Evolutionary conservation across 2,113 vertebrate species (phyloP).

Genomic region (Salvelinus alpinus): DNA sequence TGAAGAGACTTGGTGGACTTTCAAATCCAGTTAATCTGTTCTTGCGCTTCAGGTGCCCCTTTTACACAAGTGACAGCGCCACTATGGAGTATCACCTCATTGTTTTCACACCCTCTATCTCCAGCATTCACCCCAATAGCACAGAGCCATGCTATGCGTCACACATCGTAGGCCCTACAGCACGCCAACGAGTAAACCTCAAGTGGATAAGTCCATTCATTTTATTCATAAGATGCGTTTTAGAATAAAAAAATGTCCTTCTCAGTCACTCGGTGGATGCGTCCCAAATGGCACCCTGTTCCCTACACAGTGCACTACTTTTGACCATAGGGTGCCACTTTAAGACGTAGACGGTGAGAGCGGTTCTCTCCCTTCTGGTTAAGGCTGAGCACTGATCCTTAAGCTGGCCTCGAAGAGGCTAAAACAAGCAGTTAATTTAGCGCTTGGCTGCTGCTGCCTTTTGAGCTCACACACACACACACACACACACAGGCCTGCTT

Average conservation of each 20-base stretch:
- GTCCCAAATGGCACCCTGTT: too few species aligned
- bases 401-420: constrained; percentile 33
- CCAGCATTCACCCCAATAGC: neutral
- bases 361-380: constrained; percentile 37
- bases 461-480: constrained; percentile 34
- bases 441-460: constrained; percentile 59
- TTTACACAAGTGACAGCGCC: too few species aligned
- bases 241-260: constrained; percentile 26
- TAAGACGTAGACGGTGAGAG: neutral
- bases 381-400: constrained; percentile 51
- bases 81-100: neutral
- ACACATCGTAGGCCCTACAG: neutral
- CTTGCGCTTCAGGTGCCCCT: too few species aligned
- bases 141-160: neutral
- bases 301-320: too few species aligned
- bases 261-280: neutral
- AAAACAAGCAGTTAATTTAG: constrained; percentile 69
- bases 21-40: too few species aligned
- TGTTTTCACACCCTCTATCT: neutral
- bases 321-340: too few species aligned
- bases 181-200: neutral
- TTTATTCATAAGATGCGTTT: constrained; percentile 17
- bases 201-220: neutral
- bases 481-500: constrained; percentile 36
- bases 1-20: too few species aligned